Base-by-base conservation (phyloP, 2,888 invertebrate genomes). In the Aquatica leii region DNA sequence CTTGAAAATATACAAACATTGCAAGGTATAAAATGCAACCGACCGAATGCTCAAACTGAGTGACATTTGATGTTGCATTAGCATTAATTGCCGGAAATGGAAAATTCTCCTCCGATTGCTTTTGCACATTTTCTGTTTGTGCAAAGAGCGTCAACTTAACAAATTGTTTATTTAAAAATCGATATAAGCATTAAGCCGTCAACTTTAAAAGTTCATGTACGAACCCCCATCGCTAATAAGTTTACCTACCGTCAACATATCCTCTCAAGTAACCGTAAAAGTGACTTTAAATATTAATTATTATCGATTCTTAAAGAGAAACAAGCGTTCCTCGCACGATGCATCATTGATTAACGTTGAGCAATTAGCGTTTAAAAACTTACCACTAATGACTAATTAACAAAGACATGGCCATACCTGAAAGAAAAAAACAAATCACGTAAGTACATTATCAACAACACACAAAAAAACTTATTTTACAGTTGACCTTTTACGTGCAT, bases 21-120 rank as follows among this genome's bases (percentile, higher is more conserved):
- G 34, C 50, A 55, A 55, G 55, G 18, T 46, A 54, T 62, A 59
- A 64, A 64, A 59, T 64, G 63, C 59, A 59, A 12, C 35, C 34
- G 37, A 35, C 18, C 49, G 31, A 21, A 34, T 24, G 24, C 21
- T 58, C 50, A 12, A 49, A 34, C 35, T 55, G 48, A 64, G 63
- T 64, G 59, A 55, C 63, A 64, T 64, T 64, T 59, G 63, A 51
- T 64, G 63, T 64, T 55, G 50, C 63, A 64, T 64, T 64, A 64
- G 59, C 64, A 59, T 64, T 56, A 64, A 64, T 64, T 59, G 59
- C 55, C 43, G 24, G 40, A 40, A 64, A 59, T 58, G 58, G 59
- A 56, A 55, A 59, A 59, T 50, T 37, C 41, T 64, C 55, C 59
- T 17, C 34, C 43, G 52, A 55, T 59, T 51, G 52, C 50, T 59